Conservation (phyloP, 2,888 invertebrate genomes). For the Ormyrus nitidulus region DNA sequence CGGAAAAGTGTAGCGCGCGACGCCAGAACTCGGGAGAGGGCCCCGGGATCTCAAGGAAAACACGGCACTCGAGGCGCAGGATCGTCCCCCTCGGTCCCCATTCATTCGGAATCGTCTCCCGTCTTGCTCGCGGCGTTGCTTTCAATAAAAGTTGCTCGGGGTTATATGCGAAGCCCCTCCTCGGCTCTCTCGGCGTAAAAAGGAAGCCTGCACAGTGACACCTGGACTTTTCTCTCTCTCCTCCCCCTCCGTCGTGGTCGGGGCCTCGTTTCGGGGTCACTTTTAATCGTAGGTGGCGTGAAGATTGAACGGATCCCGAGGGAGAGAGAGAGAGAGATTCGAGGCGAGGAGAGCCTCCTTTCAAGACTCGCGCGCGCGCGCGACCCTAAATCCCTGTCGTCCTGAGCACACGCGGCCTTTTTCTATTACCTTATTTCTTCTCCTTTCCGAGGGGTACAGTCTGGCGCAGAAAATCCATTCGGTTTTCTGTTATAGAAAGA, state of each 20-base stretch:
- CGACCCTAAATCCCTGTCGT: slow-evolving; percentile 42
- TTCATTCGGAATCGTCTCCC: slow-evolving; percentile 21
- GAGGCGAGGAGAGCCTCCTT: slow-evolving; percentile 30
- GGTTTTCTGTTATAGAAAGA: no score
- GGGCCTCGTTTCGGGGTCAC: slow-evolving; percentile 59
- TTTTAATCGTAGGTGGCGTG: slow-evolving; percentile 70
- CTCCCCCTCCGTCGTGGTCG: slow-evolving; percentile 7
- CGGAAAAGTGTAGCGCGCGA: slow-evolving; percentile 3
- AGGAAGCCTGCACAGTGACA: slow-evolving; percentile 57
- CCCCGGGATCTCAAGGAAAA: slow-evolving; percentile 31
- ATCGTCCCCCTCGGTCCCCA: slow-evolving; percentile 40
- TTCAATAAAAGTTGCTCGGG: slow-evolving; percentile 41
- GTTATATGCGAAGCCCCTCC: slow-evolving; percentile 17
- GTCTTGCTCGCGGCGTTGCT: slow-evolving; percentile 13
- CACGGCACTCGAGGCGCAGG: slow-evolving; percentile 47
- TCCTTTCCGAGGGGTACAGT: no score
- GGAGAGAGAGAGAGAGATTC: slow-evolving; percentile 17
- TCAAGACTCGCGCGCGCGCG: slow-evolving; percentile 26
- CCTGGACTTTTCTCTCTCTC: slow-evolving; percentile 57
- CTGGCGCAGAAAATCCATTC: no score
- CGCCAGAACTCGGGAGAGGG: not conserved
- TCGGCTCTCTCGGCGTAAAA: slow-evolving; percentile 25
- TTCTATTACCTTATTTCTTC: no score
- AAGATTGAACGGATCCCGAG: slow-evolving; percentile 58
- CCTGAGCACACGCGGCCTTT: slow-evolving; percentile 53